These are phyloP conservation scores for Dipodomys spectabilis DNA, from an alignment of 2,113 vertebrate genomes.

Conservation along the genomic window DNA sequence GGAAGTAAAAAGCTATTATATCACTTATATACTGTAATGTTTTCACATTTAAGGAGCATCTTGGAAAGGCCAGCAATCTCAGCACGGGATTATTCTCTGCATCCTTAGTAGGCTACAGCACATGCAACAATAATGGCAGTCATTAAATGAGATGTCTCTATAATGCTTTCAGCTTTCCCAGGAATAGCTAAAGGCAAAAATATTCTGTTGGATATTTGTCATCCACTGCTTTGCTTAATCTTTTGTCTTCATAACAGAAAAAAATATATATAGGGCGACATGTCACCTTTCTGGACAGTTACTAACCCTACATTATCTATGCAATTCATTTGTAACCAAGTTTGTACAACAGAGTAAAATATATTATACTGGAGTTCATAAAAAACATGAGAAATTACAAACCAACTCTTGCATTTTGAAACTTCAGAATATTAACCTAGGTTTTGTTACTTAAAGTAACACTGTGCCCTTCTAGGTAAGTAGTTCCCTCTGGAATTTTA, in stretches of 20 bases:
- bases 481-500: background rate
- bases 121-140: conserved; percentile 32
- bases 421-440: background rate
- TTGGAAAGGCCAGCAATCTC: conserved; percentile 52
- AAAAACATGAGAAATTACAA: conserved; percentile 36
- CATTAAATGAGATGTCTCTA: conserved; percentile 51
- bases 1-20: conserved; percentile 51
- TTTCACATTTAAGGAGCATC: conserved; percentile 33
- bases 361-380: conserved; percentile 42
- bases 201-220: conserved; percentile 37
- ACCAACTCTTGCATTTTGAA: background rate
- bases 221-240: conserved; percentile 28
- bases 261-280: background rate
- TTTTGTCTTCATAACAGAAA: conserved; percentile 51
- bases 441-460: conserved; percentile 19
- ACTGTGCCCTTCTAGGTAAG: background rate
- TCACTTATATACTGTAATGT: background rate
- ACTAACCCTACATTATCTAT: background rate
- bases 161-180: conserved; percentile 29
- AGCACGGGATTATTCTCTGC: background rate
- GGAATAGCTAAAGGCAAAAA: conserved; percentile 45
- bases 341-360: conserved; percentile 10
- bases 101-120: background rate
- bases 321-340: background rate
- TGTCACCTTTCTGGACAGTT: conserved; percentile 32